Conservation (phyloP, 1,140 invertebrate genomes). For the Limonius californicus region DNA sequence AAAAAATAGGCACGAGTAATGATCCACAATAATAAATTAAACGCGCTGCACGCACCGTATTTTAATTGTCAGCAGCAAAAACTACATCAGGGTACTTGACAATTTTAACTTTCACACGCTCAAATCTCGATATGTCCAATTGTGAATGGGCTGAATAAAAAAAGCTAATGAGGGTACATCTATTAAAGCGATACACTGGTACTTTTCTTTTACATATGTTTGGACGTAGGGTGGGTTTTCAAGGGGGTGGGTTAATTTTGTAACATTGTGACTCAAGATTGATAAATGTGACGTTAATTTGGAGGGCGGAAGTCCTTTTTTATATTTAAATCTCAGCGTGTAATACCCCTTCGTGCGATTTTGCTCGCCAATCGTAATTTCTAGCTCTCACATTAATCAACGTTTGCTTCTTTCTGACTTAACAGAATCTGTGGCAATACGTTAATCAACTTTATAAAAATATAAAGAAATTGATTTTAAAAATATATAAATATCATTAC, state of each 20-base stretch:
- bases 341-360: not conserved
- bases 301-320: constrained; percentile 5
- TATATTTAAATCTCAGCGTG: not conserved
- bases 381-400: too few relatives aligned
- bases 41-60: too few relatives aligned
- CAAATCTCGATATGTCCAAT: constrained; percentile 12
- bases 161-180: constrained; percentile 14
- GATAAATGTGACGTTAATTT: constrained; percentile 15
- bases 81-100: constrained; percentile 4
- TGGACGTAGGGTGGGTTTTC: constrained; percentile 6
- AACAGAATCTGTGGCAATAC: too few relatives aligned
- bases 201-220: constrained; percentile 14
- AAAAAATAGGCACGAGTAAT: too few relatives aligned
- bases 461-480: too few relatives aligned
- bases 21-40: too few relatives aligned
- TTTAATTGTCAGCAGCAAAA: constrained; percentile 11
- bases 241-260: constrained; percentile 14
- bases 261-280: constrained; percentile 11
- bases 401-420: too few relatives aligned
- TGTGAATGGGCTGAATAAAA: constrained; percentile 12
- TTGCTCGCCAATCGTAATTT: too few relatives aligned
- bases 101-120: constrained; percentile 12
- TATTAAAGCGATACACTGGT: constrained; percentile 9
- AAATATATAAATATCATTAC: too few relatives aligned
- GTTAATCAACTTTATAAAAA: too few relatives aligned